phyloP scores from a whole-genome alignment of 1,140 invertebrate genomes.

The Melitaea cinxia region DNA sequence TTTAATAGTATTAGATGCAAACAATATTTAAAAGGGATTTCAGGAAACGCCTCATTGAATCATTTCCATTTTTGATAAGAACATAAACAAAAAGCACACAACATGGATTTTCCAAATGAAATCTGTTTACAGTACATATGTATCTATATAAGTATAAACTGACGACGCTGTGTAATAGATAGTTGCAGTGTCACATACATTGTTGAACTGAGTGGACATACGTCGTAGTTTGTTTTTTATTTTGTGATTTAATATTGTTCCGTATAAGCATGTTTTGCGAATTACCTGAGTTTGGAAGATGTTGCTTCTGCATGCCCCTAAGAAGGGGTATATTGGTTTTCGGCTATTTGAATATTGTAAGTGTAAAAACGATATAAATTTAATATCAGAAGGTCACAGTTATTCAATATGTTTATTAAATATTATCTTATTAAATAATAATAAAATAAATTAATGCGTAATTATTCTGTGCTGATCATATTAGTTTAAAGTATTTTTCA shows the following conservation, averaged over 20 bases:
- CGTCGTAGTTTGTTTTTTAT: background rate
- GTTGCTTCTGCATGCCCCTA: conserved; percentile 62
- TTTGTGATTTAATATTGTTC: no score
- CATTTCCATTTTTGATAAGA: no score
- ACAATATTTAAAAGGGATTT: background rate
- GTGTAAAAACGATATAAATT: conserved; percentile 22
- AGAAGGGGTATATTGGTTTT: conserved; percentile 54
- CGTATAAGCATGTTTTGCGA: conserved; percentile 60
- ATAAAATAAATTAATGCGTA: no score
- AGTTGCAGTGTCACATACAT: conserved; percentile 2
- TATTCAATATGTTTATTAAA: no score
- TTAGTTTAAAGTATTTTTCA: no score
- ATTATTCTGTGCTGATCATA: no score
- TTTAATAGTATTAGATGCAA: no score
- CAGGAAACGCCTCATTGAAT: background rate
- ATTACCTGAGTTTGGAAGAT: conserved; percentile 54
- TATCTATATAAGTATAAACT: background rate
- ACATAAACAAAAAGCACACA: background rate
- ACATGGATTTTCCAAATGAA: background rate
- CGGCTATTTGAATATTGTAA: conserved; percentile 60
- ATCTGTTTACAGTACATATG: background rate
- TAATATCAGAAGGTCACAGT: no score
- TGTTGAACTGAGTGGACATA: background rate
- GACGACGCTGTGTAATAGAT: background rate
- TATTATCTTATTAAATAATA: no score